Percentiles rank a stretch among this genome's conserved stretches.
These are phyloP conservation scores for Pyralis farinalis DNA, from an alignment of 2,888 invertebrate species.

Conservation along the genomic window DNA sequence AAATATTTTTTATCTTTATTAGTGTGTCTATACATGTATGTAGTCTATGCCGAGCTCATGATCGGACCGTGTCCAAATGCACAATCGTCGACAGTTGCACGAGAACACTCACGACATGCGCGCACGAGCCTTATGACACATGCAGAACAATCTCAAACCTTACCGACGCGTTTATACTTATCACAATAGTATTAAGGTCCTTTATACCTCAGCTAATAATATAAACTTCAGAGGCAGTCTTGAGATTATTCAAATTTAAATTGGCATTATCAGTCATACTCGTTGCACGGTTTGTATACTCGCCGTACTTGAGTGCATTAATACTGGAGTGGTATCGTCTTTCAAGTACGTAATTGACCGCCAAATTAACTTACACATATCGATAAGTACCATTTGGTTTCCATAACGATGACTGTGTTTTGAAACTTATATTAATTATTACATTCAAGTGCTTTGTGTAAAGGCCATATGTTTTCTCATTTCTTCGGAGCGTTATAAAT, in stretches of 20 bases:
- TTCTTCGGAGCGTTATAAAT: no score
- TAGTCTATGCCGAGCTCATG: background rate
- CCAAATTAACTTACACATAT: no score
- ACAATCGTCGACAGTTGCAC: background rate
- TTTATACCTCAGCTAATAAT: background rate
- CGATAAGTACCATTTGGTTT: no score
- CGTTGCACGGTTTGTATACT: background rate
- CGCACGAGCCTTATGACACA: slow-evolving; percentile 8
- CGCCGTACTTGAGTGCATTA: slow-evolving; percentile 5
- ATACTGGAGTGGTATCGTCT: slow-evolving; percentile 1
- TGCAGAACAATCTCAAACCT: background rate
- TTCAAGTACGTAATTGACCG: no score
- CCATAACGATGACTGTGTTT: no score
- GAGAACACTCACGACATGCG: background rate
- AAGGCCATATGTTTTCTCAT: no score
- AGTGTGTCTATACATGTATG: background rate
- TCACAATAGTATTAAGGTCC: background rate
- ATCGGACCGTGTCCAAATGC: background rate
- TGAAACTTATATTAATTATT: no score
- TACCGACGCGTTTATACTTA: background rate
- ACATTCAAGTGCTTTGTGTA: no score
- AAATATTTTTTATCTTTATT: background rate
- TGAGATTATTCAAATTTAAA: slow-evolving; percentile 5
- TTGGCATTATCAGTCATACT: slow-evolving; percentile 7
- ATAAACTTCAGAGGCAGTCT: slow-evolving; percentile 1